Evolutionary conservation across 2,797 vertebrate species (phyloP).

Genomic region (Muraenolepis orangiensis): DNA sequence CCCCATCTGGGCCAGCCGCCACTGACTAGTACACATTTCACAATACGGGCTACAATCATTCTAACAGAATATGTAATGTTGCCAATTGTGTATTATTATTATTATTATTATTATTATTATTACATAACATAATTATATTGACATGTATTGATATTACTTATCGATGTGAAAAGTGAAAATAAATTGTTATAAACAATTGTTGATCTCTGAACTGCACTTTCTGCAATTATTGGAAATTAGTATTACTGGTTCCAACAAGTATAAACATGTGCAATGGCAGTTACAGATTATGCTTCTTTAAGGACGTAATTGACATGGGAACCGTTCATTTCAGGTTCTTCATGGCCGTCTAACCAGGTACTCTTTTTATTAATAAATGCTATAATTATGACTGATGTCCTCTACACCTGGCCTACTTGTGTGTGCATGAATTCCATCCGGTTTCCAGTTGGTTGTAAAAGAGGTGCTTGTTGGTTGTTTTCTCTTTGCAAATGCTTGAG

Average conservation of each 20-base stretch:
- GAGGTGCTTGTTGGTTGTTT: slow-evolving; percentile 16
- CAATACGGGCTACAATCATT: neutral
- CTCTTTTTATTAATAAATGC: neutral
- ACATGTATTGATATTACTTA: too few species aligned
- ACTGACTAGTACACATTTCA: neutral
- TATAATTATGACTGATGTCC: neutral
- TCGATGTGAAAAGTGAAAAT: too few species aligned
- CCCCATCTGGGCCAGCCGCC: too few species aligned
- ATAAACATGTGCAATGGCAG: neutral
- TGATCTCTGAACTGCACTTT: too few species aligned
- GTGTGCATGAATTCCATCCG: neutral
- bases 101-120: too few species aligned
- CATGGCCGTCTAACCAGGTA: neutral
- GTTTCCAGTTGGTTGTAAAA: slow-evolving; percentile 20
- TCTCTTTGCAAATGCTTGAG: slow-evolving; percentile 52
- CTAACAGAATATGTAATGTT: neutral
- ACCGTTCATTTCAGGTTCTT: neutral
- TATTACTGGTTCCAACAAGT: neutral
- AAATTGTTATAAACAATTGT: too few species aligned
- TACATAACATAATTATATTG: too few species aligned
- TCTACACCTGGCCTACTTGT: slow-evolving; percentile 9
- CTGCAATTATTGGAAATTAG: too few species aligned
- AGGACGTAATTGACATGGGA: neutral
- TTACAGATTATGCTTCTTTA: neutral
- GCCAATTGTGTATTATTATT: neutral